Conservation (phyloP, 2,888 invertebrate species). For the Eucera pruinosa region DNA sequence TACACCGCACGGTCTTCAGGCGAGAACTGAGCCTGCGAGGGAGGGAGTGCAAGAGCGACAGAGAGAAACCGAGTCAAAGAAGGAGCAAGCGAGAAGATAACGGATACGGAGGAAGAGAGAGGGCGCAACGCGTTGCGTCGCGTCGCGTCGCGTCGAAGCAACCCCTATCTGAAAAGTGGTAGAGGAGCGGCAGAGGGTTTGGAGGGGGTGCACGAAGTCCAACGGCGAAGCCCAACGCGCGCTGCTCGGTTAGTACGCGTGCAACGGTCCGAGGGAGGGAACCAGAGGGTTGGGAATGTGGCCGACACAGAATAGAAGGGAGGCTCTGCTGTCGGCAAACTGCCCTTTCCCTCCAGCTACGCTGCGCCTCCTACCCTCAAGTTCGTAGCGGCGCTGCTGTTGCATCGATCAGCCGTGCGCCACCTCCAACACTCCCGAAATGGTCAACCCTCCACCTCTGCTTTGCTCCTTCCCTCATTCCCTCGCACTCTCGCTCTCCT, state of each 20-base stretch:
- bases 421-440: constrained; percentile 74
- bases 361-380: constrained; percentile 41
- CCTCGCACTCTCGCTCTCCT: neutral
- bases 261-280: constrained; percentile 46
- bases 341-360: constrained; percentile 38
- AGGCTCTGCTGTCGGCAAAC: constrained; percentile 37
- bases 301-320: constrained; percentile 38
- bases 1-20: constrained; percentile 77
- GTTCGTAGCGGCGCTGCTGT: constrained; percentile 76
- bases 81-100: constrained; percentile 46
- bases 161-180: constrained; percentile 59
- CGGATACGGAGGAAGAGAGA: constrained; percentile 28
- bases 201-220: constrained; percentile 48
- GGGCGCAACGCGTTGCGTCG: constrained; percentile 44
- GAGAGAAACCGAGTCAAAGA: constrained; percentile 46
- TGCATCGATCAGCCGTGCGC: constrained; percentile 83
- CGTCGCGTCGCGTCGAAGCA: constrained; percentile 60
- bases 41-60: constrained; percentile 50
- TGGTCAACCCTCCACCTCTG: constrained; percentile 67
- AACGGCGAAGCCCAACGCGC: constrained; percentile 59
- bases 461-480: neutral
- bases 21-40: constrained; percentile 79
- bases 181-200: constrained; percentile 17
- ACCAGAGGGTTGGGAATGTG: constrained; percentile 41
- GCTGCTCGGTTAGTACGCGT: constrained; percentile 69